phyloP scores from a whole-genome alignment of 2,888 invertebrate species.

The Pammene fasciana region DNA sequence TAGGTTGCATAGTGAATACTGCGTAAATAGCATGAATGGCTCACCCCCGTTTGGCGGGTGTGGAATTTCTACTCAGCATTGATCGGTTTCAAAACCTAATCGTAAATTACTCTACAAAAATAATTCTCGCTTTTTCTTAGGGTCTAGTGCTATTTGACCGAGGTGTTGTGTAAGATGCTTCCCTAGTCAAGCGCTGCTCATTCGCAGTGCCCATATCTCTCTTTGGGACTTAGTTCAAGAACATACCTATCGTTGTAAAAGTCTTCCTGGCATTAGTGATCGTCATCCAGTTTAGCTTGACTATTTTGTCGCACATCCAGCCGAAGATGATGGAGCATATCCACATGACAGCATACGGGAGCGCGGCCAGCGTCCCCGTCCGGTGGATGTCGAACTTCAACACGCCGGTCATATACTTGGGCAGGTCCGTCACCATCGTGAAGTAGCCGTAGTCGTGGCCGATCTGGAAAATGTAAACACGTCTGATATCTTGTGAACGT shows the following conservation, averaged over 20 bases:
- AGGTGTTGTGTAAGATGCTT: too few species aligned
- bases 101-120: too few species aligned
- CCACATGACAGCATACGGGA: conserved; percentile 88
- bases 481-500: background rate
- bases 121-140: too few species aligned
- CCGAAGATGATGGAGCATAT: conserved; percentile 85
- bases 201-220: too few species aligned
- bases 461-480: conserved; percentile 61
- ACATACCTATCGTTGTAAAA: conserved; percentile 87
- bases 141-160: too few species aligned
- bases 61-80: too few species aligned
- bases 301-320: conserved; percentile 87
- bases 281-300: conserved; percentile 82
- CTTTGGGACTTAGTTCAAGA: background rate
- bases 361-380: conserved; percentile 85
- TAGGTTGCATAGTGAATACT: too few species aligned
- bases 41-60: background rate
- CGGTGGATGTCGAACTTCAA: conserved; percentile 86
- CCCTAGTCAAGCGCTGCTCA: too few species aligned
- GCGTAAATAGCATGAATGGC: too few species aligned
- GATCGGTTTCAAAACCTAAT: too few species aligned
- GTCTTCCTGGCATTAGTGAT: conserved; percentile 85
- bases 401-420: conserved; percentile 87
- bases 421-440: conserved; percentile 88
- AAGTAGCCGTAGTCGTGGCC: conserved; percentile 89